phyloP scores from a whole-genome alignment of 2,888 invertebrate genomes.

The Eristalis pertinax region DNA sequence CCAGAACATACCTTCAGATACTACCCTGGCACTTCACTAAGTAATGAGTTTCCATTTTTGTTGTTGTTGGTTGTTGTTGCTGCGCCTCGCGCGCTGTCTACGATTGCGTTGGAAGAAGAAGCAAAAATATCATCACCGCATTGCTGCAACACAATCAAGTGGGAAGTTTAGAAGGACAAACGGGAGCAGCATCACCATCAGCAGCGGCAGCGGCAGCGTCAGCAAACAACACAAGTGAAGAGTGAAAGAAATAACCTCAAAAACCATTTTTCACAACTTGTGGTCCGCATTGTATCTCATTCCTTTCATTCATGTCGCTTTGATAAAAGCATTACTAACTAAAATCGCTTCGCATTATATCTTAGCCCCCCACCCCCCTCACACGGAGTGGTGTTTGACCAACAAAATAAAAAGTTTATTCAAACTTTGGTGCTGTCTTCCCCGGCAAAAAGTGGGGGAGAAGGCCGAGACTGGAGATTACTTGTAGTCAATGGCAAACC shows the following conservation, averaged over 20 bases:
- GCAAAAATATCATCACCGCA: slow-evolving; percentile 62
- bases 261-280: slow-evolving; percentile 70
- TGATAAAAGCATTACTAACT: slow-evolving; percentile 67
- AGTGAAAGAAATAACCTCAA: slow-evolving; percentile 38
- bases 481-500: slow-evolving; percentile 5
- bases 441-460: not conserved
- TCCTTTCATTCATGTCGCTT: slow-evolving; percentile 55
- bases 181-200: not conserved
- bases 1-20: slow-evolving; percentile 35
- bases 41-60: slow-evolving; percentile 62
- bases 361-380: not conserved
- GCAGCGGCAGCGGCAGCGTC: not conserved
- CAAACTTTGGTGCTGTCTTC: slow-evolving; percentile 45
- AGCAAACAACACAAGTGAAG: slow-evolving; percentile 19
- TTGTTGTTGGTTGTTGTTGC: not conserved
- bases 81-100: not conserved
- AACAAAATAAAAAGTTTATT: slow-evolving; percentile 66
- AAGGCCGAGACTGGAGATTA: slow-evolving; percentile 41
- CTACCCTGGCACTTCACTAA: slow-evolving; percentile 20
- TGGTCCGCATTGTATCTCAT: slow-evolving; percentile 65
- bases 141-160: slow-evolving; percentile 55
- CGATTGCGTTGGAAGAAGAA: slow-evolving; percentile 8
- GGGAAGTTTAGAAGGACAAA: slow-evolving; percentile 24
- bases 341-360: slow-evolving; percentile 63
- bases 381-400: slow-evolving; percentile 45